Base-by-base conservation (phyloP, 2,888 invertebrate genomes). In the Drosophila testacea region DNA sequence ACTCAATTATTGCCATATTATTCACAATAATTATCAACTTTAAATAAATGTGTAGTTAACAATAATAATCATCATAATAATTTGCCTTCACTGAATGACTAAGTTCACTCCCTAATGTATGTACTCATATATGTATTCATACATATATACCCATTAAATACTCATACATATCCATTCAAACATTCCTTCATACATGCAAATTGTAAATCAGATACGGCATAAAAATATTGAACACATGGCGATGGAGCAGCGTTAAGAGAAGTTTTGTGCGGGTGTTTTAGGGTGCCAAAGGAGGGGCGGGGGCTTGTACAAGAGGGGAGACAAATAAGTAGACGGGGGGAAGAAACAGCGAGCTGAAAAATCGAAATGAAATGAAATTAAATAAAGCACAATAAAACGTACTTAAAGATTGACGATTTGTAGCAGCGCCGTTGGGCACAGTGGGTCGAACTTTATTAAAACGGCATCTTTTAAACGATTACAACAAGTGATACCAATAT, bases 371-470 rank as follows among this genome's bases (percentile, higher is more conserved):
- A 78, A 78, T 83, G 68, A 83, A 83, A 86, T 83, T 81, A 86
- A 83, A 83, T 83, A 81, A 83, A 87, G 78, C 83, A 86, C 84
- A 81, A 83, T 83, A 87, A 83, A 87, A 84, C 78, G 87, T 83
- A 84, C 87, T 83, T 87, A 82, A 77, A 83, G 75, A 80, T 82
- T 84, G 80, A 87, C 82, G 83, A 83, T 68, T 75, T 73, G 50
- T 62, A 64, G 42, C 77, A 76, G 61, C 73, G 76, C 46, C 56
- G 36, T 46, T 39, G 11, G 6, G 41, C 65, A 73, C 77, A 77
- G 73, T 77, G 77, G 41, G 0, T 1, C 38, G 0, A 59, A 11
- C 0, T 6, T 9, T 3, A 55, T 62, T 30, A 16, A 13, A 5
- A 36, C 1, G 16, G 1, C 2, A 30, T 6, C 22, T n/a, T 4